phyloP scores from a whole-genome alignment of 2,888 invertebrate species.

The Hemaris fuciformis region DNA sequence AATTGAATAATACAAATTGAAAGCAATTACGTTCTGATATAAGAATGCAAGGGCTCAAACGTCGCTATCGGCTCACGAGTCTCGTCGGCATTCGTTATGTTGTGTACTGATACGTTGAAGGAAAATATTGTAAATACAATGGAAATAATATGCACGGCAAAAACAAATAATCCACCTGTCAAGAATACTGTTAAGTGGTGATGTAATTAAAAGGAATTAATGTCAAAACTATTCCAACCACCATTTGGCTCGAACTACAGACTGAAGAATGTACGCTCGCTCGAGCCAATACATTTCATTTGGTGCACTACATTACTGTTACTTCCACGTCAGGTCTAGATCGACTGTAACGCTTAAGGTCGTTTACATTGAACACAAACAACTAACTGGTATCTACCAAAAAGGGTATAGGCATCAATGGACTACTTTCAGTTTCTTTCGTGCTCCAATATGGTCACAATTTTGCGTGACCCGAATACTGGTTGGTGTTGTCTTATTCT shows the following conservation, averaged over 20 bases:
- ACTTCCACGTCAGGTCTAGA: constrained; percentile 8
- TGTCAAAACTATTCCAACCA: neutral
- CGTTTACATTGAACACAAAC: constrained; percentile 9
- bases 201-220: neutral
- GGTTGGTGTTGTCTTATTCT: constrained; percentile 2
- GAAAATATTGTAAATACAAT: neutral
- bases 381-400: constrained; percentile 10
- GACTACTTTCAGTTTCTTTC: constrained; percentile 8
- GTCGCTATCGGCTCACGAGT: neutral
- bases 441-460: constrained; percentile 2
- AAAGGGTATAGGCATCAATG: constrained; percentile 5
- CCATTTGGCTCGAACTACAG: neutral
- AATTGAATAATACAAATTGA: neutral
- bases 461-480: constrained; percentile 10
- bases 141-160: neutral
- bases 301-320: neutral
- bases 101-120: neutral
- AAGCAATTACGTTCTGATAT: neutral
- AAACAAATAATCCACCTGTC: neutral
- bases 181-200: neutral
- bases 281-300: neutral
- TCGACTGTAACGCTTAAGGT: constrained; percentile 1
- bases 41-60: constrained; percentile 10
- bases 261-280: neutral
- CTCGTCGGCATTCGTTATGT: neutral